Evolutionary conservation across 2,113 vertebrate species (phyloP), one percentile per base, ranked within the genome.

Genomic region (Jaculus jaculus): DNA sequence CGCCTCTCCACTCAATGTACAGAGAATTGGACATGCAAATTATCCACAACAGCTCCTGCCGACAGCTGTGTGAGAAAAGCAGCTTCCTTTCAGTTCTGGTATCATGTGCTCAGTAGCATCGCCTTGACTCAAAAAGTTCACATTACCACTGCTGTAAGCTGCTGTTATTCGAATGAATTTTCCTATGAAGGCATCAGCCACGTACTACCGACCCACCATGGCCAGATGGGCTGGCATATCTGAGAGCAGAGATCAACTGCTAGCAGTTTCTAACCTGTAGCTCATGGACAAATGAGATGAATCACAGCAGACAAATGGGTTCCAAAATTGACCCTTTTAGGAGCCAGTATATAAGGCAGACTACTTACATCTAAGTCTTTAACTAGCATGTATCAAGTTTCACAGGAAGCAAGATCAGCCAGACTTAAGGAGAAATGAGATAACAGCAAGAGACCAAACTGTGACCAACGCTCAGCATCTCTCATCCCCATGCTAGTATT

Each of bases 11-110:
- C 65, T 61, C 83, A 51, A 7, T 7, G 66, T 26, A 88, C 66
- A 80, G 69, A 82, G 78, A 86, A 82, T 32, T 20, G 78, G 69
- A 73, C 85, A 87, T 86, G 93, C 90, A 88, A 91, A 94, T 85
- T 23, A 80, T 15, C 42, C 80, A 79, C 13, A 42, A 81, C 39
- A 81, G 54, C 68, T 61, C 87, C 21, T 32, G 87, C 81, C 91
- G 75, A 74, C 89, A 96, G 90, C 94, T 91, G 94, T 65, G 79
- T 0, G 13, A 96, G 71, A 89, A 95, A 81, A 84, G 89, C 80
- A 69, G 69, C 73, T 87, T 88, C 89, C 89, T 92, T 65, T 77
- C 72, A 73, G 77, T 87, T 88, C 84, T 37, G 51, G 61, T 21
- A 39, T 58, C 21, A 66, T 5, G 54, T n/a, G 78, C 83, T 85